Evolutionary conservation across 37 sponge, comb jelly and placozoan genomes (phyloP), one percentile per base, ranked within the genome.

Genomic region (Hexactinellida sp.): DNA sequence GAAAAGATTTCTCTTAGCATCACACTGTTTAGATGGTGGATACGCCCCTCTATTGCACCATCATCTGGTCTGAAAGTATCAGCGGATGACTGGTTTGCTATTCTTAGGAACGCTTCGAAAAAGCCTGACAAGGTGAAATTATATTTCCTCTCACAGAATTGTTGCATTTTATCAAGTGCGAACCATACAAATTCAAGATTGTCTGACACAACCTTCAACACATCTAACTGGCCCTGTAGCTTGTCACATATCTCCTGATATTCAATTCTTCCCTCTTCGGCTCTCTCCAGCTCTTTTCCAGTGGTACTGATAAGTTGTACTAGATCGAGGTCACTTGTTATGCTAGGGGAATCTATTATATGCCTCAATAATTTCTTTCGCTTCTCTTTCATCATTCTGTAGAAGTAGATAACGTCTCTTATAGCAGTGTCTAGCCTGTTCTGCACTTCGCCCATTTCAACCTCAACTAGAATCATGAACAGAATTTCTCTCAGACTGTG

Each of bases 191-290:
- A 7, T 23, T 63, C 76, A 3, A 63, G 76, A n/a, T n/a, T 63
- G 76, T 63, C 76, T n/a, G 76, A 63, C 76, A 63, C 76, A 3
- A 63, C 76, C 34, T 23, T 10, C 76, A 63, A 63, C 25, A 10
- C 34, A 1, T 63, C 76, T n/a, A 63, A 63, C 34, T 63, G 28
- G 5, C 13, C 76, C 76, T 63, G 76, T n/a, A 63, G 76, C 76
- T n/a, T 63, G 76, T 63, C 76, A n/a, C 76, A 63, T 7, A 23
- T n/a, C 76, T 63, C 76, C 76, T 63, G 76, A 23, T 63, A 63
- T 23, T 63, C 76, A 3, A n/a, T n/a, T 10, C 76, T 10, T 23
- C 76, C 76, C 34, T 63, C 76, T 23, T 63, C 76, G 3, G 76
- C 76, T n/a, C 76, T 63, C 34, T 63, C 76, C 76, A 63, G 76